Evolutionary conservation across 1,140 invertebrate genomes (phyloP), one percentile per base, ranked within the genome.

Genomic region (Lysiphlebus fabarum): DNA sequence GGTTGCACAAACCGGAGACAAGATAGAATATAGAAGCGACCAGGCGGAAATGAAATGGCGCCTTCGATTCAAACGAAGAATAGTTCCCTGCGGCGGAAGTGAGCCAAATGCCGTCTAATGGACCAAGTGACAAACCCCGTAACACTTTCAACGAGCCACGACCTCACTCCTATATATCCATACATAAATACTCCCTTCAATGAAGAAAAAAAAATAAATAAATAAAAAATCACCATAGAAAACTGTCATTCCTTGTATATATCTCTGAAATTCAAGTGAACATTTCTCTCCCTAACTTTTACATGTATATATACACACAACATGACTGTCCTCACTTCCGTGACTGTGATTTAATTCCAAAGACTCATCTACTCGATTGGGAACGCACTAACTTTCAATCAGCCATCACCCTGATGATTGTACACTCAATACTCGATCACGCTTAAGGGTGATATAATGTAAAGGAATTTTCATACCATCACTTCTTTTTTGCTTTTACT

Each of bases 301-400:
- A 50, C 53, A 53, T 43, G 44, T 26, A 33, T 12, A 43, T 49
- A 14, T 17, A 43, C 17, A 26, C 17, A 26, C 17, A 26, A 2
- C 41, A 53, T 17, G 51, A 53, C 42, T 48, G 48, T 41, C 44
- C 54, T 62, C 68, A 59, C 63, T 58, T 65, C 65, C 55, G 66
- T 53, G 57, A 62, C 62, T 48, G 66, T 73, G 72, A 75, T 74
- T 75, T 69, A 65, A 73, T 74, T 72, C 63, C 62, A 58, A 55
- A 47, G 70, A 69, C 66, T 69, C 70, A 70, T 74, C 71, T 70
- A 70, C 63, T 63, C 66, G 69, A 73, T 75, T 73, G 71, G 69
- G 68, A 68, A 65, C 66, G 69, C 65, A 64, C 70, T 73, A 74
- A 75, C 71, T 75, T 75, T 72, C 72, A 73, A 75, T 77, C 75